Evolutionary conservation across 2,797 vertebrate genomes (phyloP).

Genomic region (Ctenopoma multispine): DNA sequence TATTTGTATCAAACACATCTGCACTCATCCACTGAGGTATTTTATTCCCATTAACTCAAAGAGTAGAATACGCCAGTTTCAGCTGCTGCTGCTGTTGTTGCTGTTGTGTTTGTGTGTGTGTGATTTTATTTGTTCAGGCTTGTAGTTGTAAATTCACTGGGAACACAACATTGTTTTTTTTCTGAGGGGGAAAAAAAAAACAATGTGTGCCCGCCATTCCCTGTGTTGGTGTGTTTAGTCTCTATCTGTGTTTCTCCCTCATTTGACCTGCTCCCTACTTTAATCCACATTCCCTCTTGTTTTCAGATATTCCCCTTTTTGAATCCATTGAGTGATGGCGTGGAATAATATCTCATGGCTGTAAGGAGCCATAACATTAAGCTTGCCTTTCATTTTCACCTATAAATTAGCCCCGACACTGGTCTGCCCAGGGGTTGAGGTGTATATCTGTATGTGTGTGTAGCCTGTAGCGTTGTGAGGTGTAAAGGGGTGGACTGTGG

Average conservation of each 20-base stretch:
- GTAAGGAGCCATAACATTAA: slow-evolving; percentile 95
- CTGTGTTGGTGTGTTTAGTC: slow-evolving; percentile 64
- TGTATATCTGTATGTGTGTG: slow-evolving; percentile 74
- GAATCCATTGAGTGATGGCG: slow-evolving; percentile 79
- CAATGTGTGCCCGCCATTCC: slow-evolving; percentile 62
- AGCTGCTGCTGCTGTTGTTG: slow-evolving; percentile 85
- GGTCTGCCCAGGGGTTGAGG: slow-evolving; percentile 87
- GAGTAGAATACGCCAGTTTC: slow-evolving; percentile 99
- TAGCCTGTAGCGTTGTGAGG: slow-evolving; percentile 88
- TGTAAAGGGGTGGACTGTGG: slow-evolving; percentile 96
- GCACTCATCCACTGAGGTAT: slow-evolving; percentile 99
- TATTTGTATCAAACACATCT: slow-evolving; percentile 99
- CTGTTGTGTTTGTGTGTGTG: slow-evolving; percentile 70
- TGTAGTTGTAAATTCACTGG: slow-evolving; percentile 93
- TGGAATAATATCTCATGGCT: slow-evolving; percentile 86
- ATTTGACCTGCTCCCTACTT: slow-evolving; percentile 62
- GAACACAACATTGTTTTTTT: slow-evolving; percentile 88
- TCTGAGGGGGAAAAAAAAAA: slow-evolving; percentile 21
- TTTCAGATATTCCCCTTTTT: slow-evolving; percentile 63
- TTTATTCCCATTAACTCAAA: slow-evolving; percentile 99
- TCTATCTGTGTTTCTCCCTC: slow-evolving; percentile 40
- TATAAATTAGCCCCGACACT: slow-evolving; percentile 93
- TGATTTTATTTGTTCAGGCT: slow-evolving; percentile 93
- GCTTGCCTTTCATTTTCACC: slow-evolving; percentile 92
- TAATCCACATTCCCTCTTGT: slow-evolving; percentile 54